Base-by-base conservation (phyloP, 2,888 invertebrate genomes). In the Drosophila mayaguana region DNA sequence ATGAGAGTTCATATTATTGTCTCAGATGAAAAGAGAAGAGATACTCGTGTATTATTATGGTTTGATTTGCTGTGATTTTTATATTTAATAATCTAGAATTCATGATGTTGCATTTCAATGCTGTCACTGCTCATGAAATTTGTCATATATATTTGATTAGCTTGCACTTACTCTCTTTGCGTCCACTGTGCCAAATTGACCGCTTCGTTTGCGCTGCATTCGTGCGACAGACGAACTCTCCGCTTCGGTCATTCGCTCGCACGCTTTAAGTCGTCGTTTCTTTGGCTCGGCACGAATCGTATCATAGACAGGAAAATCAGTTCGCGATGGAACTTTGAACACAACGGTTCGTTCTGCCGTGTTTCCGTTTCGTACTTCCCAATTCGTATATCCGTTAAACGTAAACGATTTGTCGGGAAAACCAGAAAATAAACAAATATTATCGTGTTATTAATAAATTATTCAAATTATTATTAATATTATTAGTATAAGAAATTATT, bases 321-420 rank as follows among this genome's bases (percentile, higher is more conserved):
- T 88, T 79, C 77, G 79, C 75, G 67, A 79, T 79, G 77, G 79
- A 75, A 78, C 77, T 78, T 71, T 81, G 92, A 91, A 91, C 87
- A 89, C 87, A 88, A 88, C 90, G 92, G 92, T 90, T 91, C 90
- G 85, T 83, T 85, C 75, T 83, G 22, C 65, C 67, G 76, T 54
- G 16, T 78, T 76, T 79, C 76, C 70, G 75, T 71, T 75, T 71
- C 64, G 80, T 66, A 65, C 65, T 69, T 64, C 48, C 56, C 28
- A 63, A 51, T 40, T 55, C 61, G 68, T 60, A 72, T 71, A 72
- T 55, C 60, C 78, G 78, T 76, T 68, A 53, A 73, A 40, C 59
- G 51, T 67, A 63, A 67, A 32, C 75, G 62, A 72, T 65, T 77
- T 78, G 60, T 74, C 70, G 78, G 69, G 64, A 57, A 60, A 60